Base-by-base conservation (phyloP, 2,797 vertebrate genomes). In the Dipus sagitta region DNA sequence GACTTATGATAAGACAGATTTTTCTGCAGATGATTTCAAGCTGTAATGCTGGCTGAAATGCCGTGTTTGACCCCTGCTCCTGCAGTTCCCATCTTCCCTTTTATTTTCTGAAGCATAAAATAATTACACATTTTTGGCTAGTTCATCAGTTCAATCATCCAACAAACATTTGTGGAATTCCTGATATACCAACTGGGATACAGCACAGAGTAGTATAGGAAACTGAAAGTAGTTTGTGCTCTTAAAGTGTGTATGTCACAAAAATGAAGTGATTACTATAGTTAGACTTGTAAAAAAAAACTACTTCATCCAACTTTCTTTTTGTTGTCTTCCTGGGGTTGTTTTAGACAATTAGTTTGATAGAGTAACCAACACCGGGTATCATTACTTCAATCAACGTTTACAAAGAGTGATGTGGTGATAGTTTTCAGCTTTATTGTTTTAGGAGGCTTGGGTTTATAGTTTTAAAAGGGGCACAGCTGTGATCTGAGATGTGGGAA, bases 391-490 rank as follows among this genome's bases (percentile, higher is more conserved):
- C 34, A 47, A 10, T 76, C 28, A 88, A 75, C 8, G 1, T 42
- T 72, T 64, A 4, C 72, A 76, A 80, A 60, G 81, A 64, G 12
- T 38, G 23, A 20, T 38, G 34, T 28, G 23, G 68, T 52, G 26
- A 77, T 1, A 71, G 3, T 80, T 89, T 89, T 75, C 28, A 70
- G 34, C 30, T 70, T 75, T 47, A 4, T 86, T 52, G 2, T 68
- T 38, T 65, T 20, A 62, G 24, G 28, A 62, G 9, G 23, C 28
- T 85, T 90, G 13, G 30, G 80, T 93, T 82, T 64, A 34, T 13
- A 86, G 30, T 34, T 64, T 93, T 88, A 77, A 90, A 92, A 90
- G 47, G 58, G 89, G 11, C 21, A 84, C 0, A 84, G 3, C 13
- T 58, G 54, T 58, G 54, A 26, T 80, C 30, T 86, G 32, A 90